Evolutionary conservation across 1,140 invertebrate species (phyloP).

Genomic region (Phenacoccus solenopsis): DNA sequence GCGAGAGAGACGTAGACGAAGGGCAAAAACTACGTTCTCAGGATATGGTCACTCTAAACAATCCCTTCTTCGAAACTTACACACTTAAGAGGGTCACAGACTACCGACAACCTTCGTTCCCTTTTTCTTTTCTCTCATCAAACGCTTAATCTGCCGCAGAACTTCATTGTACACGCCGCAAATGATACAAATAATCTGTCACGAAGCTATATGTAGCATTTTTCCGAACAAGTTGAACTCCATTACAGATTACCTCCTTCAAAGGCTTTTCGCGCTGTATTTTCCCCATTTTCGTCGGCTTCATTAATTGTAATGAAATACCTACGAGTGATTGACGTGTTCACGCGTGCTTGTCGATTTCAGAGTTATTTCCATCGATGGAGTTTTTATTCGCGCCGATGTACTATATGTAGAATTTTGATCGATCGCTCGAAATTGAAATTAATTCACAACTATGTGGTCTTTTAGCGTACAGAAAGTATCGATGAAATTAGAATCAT

Average conservation of each 20-base stretch:
- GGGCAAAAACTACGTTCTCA: neutral
- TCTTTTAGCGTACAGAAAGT: no score
- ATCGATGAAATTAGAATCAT: no score
- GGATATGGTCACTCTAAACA: constrained; percentile 1
- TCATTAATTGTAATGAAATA: no score
- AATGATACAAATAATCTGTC: constrained; percentile 3
- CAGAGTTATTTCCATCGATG: no score
- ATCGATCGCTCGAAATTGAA: no score
- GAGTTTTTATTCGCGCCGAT: no score
- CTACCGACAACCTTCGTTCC: neutral
- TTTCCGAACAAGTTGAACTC: neutral
- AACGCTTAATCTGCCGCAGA: neutral
- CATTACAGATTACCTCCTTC: neutral
- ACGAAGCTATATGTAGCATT: neutral
- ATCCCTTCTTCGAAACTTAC: neutral
- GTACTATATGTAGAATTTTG: no score
- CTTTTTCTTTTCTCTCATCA: neutral
- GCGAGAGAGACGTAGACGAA: neutral
- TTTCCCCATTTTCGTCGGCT: neutral
- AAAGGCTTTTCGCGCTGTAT: neutral
- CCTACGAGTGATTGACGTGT: no score
- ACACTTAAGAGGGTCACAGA: constrained; percentile 1
- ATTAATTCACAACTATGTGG: no score
- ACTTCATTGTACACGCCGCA: neutral
- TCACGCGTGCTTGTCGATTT: no score